These are phyloP conservation scores for Belgica antarctica DNA, from an alignment of 2,888 invertebrate species.

Conservation along the genomic window DNA sequence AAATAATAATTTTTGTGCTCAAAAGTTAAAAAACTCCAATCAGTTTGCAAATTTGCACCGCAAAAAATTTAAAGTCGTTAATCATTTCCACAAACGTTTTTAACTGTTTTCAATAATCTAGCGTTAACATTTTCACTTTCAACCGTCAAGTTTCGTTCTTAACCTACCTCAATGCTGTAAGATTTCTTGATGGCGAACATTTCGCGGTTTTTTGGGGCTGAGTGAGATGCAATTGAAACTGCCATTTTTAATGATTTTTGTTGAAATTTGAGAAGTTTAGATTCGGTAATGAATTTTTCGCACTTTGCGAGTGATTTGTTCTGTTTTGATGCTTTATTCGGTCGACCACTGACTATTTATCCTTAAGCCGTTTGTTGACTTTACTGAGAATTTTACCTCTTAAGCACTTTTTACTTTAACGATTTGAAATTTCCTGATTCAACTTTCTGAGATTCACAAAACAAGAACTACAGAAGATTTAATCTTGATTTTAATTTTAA, in stretches of 20 bases:
- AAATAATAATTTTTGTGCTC: too few species aligned
- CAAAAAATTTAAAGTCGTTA: too few species aligned
- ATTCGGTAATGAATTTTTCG: constrained; percentile 21
- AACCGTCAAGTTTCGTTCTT: too few species aligned
- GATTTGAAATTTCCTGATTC: constrained; percentile 1
- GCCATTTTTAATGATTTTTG: constrained; percentile 66
- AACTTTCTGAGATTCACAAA: not conserved
- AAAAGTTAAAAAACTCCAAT: too few species aligned
- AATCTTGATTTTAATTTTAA: constrained; percentile 2
- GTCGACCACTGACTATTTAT: constrained; percentile 57
- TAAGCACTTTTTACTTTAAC: constrained; percentile 10
- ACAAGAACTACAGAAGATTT: constrained; percentile 37
- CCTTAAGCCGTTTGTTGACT: constrained; percentile 51
- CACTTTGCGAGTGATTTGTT: constrained; percentile 29
- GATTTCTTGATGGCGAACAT: constrained; percentile 97
- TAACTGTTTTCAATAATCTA: too few species aligned
- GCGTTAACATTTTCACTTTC: too few species aligned
- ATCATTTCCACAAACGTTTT: too few species aligned
- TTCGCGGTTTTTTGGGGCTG: constrained; percentile 91
- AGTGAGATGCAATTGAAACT: constrained; percentile 62
- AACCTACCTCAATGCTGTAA: constrained; percentile 93
- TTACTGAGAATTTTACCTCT: constrained; percentile 4
- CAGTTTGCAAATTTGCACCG: too few species aligned
- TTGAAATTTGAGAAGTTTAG: not conserved
- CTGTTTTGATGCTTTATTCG: constrained; percentile 29